A percentile compares a stretch with the other conserved stretches of the same genome.
Conservation (phyloP, 2,797 vertebrate species). For the Kryptopterus vitreolus region DNA sequence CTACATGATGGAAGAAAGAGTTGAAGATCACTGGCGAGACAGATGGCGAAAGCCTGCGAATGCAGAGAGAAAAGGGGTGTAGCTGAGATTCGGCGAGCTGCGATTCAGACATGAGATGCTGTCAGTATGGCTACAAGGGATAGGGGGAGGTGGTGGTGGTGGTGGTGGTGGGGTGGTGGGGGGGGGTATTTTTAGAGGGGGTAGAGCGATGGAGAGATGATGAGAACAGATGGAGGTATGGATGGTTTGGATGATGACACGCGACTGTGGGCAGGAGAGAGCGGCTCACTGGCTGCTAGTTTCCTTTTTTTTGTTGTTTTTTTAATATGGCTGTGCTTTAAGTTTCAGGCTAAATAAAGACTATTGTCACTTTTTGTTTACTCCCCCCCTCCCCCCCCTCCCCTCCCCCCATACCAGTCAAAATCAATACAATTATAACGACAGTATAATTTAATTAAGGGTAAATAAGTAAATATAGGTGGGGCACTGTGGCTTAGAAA, state of each 20-base stretch:
- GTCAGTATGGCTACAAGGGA: constrained; percentile 36
- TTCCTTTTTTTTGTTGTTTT: not conserved
- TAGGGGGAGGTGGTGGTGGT: too few species aligned
- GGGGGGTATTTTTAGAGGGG: too few species aligned
- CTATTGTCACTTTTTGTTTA: not conserved
- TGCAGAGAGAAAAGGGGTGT: constrained; percentile 15
- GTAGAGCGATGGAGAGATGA: constrained; percentile 39
- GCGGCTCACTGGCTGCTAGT: constrained; percentile 16
- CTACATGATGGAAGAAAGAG: constrained; percentile 13
- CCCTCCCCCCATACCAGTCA: too few species aligned
- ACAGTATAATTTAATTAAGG: too few species aligned
- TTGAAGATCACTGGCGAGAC: constrained; percentile 36
- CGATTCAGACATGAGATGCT: constrained; percentile 31
- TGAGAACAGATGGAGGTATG: constrained; percentile 50
- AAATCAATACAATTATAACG: too few species aligned
- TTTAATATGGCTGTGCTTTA: not conserved
- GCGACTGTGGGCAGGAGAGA: constrained; percentile 26
- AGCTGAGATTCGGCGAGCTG: constrained; percentile 20
- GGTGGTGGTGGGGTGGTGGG: too few species aligned
- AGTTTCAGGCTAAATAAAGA: constrained; percentile 8
- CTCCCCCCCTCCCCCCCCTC: too few species aligned
- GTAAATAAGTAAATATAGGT: too few species aligned
- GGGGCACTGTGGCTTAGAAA: too few species aligned
- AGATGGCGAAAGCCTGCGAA: constrained; percentile 27
- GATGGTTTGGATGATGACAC: constrained; percentile 35